Conservation (phyloP, 2,888 invertebrate genomes). For the Hydrotaea cyrtoneurina region DNA sequence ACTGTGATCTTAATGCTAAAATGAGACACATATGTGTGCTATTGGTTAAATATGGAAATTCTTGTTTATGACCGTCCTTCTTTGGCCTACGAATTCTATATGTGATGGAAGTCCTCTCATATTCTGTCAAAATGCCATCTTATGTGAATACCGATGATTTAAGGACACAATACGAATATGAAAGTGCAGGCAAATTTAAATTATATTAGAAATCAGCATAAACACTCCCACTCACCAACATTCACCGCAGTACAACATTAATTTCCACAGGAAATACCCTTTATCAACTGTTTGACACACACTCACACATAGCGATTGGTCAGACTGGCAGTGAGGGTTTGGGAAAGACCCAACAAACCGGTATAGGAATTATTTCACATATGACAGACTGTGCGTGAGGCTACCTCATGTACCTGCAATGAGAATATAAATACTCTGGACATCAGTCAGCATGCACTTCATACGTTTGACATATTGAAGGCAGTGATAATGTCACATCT, state of each 20-base stretch:
- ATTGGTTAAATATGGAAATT: neutral
- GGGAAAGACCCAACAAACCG: neutral
- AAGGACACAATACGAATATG: neutral
- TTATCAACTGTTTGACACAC: slow-evolving; percentile 23
- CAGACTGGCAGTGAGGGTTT: neutral
- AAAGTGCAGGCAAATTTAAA: neutral
- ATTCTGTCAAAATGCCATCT: neutral
- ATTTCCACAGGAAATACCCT: slow-evolving; percentile 35
- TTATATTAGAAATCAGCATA: slow-evolving; percentile 14
- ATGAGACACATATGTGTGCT: no score
- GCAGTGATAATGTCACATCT: slow-evolving; percentile 49
- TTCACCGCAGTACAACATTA: neutral
- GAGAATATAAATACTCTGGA: slow-evolving; percentile 41
- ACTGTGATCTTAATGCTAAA: no score
- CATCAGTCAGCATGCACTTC: neutral
- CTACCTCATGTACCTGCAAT: neutral
- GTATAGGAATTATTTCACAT: neutral
- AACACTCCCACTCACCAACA: neutral
- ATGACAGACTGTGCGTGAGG: neutral
- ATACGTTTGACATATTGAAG: slow-evolving; percentile 32
- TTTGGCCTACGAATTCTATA: neutral
- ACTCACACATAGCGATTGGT: neutral
- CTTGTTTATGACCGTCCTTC: neutral
- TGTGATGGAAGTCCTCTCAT: neutral
- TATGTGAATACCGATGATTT: neutral